Conservation (phyloP, 2,888 invertebrate species). For the Cordilura impudica region DNA sequence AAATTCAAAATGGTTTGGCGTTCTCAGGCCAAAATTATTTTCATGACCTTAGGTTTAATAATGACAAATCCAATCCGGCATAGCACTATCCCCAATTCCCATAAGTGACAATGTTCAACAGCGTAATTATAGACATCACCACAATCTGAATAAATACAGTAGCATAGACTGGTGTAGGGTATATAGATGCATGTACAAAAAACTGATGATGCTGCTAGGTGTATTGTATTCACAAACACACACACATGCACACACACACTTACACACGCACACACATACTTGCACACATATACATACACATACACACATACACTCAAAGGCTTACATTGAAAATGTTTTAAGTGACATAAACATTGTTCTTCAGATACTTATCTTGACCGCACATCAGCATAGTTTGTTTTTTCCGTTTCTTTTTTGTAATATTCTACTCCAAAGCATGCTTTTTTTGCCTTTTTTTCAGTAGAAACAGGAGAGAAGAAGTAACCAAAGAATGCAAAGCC, state of each 20-base stretch:
- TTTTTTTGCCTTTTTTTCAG: neutral
- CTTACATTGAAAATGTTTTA: conserved; percentile 45
- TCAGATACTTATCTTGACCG: conserved; percentile 60
- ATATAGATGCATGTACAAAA: too few species aligned
- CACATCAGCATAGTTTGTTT: conserved; percentile 56
- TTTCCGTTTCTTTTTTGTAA: conserved; percentile 7
- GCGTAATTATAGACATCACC: too few species aligned
- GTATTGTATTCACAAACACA: neutral
- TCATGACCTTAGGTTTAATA: too few species aligned
- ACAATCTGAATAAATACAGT: too few species aligned
- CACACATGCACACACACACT: neutral
- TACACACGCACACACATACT: neutral
- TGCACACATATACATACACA: neutral
- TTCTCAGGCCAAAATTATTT: too few species aligned
- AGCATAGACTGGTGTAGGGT: too few species aligned
- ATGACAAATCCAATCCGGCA: too few species aligned
- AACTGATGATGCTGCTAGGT: too few species aligned
- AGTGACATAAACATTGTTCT: conserved; percentile 55
- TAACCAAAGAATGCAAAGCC: neutral
- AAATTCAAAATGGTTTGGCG: too few species aligned
- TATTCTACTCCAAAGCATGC: neutral
- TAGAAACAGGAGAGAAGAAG: neutral
- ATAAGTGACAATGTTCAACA: too few species aligned
- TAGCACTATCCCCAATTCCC: too few species aligned
- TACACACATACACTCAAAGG: neutral